phyloP scores from a whole-genome alignment of 2,888 invertebrate species.

The Andrena minutula region DNA sequence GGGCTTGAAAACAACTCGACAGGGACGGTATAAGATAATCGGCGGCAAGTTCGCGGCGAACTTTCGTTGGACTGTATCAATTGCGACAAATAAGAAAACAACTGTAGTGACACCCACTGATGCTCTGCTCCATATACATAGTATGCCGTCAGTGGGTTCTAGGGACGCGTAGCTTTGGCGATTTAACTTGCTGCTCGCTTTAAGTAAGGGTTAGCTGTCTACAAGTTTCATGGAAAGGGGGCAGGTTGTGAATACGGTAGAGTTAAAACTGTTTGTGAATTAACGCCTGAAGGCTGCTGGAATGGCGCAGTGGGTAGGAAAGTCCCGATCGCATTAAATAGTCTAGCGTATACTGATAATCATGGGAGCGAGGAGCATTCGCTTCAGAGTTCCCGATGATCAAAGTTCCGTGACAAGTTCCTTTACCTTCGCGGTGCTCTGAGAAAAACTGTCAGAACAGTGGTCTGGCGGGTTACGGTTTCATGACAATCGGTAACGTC shows the following conservation, averaged over 20 bases:
- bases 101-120: neutral
- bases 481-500: constrained; percentile 74
- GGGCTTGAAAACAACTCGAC: neutral
- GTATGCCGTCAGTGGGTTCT: no score
- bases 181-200: no score
- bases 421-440: constrained; percentile 54
- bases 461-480: constrained; percentile 61
- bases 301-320: no score
- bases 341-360: no score
- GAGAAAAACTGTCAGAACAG: constrained; percentile 63
- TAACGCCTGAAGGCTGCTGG: no score
- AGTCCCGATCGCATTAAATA: no score
- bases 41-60: neutral
- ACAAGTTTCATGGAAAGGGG: no score
- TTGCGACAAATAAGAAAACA: constrained; percentile 5
- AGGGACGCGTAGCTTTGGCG: no score
- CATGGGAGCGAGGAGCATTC: neutral
- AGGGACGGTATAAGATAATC: neutral
- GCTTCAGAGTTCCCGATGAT: constrained; percentile 13
- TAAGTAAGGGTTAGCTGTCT: no score
- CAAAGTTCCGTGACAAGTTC: constrained; percentile 60
- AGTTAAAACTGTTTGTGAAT: no score
- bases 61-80: neutral
- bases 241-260: no score
- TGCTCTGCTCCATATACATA: neutral